Percentiles rank a stretch among this genome's conserved stretches.
Evolutionary conservation across 2,888 invertebrate genomes (phyloP).

Genomic region (Iphiclides podalirius): DNA sequence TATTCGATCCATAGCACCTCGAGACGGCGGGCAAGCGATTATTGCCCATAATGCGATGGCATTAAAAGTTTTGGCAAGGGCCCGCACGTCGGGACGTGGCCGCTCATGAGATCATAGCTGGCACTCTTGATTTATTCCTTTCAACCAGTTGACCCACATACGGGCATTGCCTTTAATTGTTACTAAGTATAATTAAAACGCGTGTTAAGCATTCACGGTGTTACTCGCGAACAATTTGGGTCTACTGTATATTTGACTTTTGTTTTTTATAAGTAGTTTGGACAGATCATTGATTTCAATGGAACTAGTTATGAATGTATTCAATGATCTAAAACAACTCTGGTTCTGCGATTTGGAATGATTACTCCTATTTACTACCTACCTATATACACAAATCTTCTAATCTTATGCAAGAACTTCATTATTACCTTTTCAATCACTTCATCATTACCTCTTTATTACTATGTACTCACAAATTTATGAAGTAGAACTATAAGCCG

Average conservation of each 20-base stretch:
- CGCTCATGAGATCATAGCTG: conserved; percentile 70
- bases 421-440: too few species aligned
- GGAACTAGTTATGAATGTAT: too few species aligned
- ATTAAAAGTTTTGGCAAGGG: conserved; percentile 39
- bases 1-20: conserved; percentile 37
- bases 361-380: too few species aligned
- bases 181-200: conserved; percentile 79
- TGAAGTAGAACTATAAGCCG: too few species aligned
- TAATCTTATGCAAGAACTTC: too few species aligned
- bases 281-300: too few species aligned
- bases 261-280: too few species aligned
- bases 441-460: too few species aligned
- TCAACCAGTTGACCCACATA: conserved; percentile 77
- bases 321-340: too few species aligned
- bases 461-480: too few species aligned
- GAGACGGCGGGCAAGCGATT: conserved; percentile 32
- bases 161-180: conserved; percentile 76
- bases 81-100: conserved; percentile 31
- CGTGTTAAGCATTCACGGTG: conserved; percentile 58
- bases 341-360: too few species aligned
- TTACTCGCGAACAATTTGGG: neutral
- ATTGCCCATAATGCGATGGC: conserved; percentile 33
- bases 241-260: neutral
- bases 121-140: conserved; percentile 74
- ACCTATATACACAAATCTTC: too few species aligned